Evolutionary conservation across 2,113 vertebrate species (phyloP).

Genomic region (Scopus umbretta): DNA sequence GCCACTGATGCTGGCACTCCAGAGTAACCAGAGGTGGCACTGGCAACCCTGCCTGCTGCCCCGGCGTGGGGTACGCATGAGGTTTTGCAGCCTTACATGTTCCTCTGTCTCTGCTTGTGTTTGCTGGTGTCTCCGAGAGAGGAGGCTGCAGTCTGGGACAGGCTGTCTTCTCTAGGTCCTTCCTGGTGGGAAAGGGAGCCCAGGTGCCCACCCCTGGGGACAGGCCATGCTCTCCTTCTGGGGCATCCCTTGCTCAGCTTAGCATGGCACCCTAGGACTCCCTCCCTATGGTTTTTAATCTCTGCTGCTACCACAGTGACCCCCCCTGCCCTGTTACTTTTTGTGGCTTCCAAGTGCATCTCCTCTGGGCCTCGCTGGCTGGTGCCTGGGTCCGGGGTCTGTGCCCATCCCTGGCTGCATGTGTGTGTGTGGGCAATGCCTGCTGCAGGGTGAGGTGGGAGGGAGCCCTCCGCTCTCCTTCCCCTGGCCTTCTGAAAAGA

Average conservation of each 20-base stretch:
- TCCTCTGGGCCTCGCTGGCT: neutral
- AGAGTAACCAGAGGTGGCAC: neutral
- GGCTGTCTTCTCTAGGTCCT: neutral
- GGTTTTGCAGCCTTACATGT: neutral
- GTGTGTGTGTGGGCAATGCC: neutral
- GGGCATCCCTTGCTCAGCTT: neutral
- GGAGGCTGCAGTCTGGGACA: neutral
- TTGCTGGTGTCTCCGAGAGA: neutral
- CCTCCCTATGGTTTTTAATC: neutral
- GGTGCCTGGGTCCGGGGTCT: neutral
- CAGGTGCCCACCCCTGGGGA: neutral
- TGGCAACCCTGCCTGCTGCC: neutral
- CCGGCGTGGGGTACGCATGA: fast-evolving
- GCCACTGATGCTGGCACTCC: neutral
- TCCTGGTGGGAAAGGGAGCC: neutral
- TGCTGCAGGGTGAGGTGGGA: neutral
- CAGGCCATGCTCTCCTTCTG: neutral
- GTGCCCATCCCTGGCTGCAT: neutral
- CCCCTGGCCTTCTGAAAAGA: neutral
- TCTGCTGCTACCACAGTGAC: neutral
- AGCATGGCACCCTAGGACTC: neutral
- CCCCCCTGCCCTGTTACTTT: neutral
- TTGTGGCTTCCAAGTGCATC: neutral
- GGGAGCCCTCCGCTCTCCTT: neutral
- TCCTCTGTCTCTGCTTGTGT: neutral